These are phyloP conservation scores for Chalcosyrphus nemorum DNA, from an alignment of 2,888 invertebrate genomes.

Conservation along the genomic window DNA sequence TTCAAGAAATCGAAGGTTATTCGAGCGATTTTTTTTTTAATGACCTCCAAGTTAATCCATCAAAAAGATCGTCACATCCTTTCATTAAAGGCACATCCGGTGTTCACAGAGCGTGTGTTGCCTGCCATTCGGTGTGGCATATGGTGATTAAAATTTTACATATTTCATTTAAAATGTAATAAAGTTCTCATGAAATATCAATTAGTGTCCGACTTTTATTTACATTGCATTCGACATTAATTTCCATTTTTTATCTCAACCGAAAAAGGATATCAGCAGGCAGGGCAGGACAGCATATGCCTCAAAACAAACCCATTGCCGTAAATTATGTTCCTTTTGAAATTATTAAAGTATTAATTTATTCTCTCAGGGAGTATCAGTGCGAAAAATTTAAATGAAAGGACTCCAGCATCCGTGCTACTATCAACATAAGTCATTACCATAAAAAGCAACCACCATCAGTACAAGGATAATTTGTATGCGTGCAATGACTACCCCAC, in stretches of 20 bases:
- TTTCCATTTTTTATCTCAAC: neutral
- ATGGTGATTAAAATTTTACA: constrained; percentile 16
- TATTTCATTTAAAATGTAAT: constrained; percentile 38
- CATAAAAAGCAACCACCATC: constrained; percentile 9
- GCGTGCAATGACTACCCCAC: constrained; percentile 6
- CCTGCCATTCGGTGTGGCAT: neutral
- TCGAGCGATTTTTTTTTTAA: neutral
- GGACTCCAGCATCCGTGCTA: neutral
- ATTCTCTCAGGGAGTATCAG: neutral
- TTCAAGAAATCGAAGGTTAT: neutral
- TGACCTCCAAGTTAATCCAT: neutral
- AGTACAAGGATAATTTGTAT: neutral
- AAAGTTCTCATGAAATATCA: constrained; percentile 47
- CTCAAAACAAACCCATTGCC: neutral
- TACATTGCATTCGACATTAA: neutral
- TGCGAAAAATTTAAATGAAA: neutral
- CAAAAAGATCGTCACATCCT: neutral
- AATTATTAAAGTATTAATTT: constrained; percentile 16
- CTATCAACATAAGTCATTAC: constrained; percentile 11
- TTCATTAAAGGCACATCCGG: neutral
- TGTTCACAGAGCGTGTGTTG: neutral
- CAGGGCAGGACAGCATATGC: neutral
- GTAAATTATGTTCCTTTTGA: neutral
- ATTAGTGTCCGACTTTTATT: constrained; percentile 20
- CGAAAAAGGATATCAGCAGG: neutral